Percentiles rank a stretch among this genome's conserved stretches.
Evolutionary conservation across 37 sponge, comb jelly and placozoan genomes (phyloP).

Genomic region (Eunapius fragilis): DNA sequence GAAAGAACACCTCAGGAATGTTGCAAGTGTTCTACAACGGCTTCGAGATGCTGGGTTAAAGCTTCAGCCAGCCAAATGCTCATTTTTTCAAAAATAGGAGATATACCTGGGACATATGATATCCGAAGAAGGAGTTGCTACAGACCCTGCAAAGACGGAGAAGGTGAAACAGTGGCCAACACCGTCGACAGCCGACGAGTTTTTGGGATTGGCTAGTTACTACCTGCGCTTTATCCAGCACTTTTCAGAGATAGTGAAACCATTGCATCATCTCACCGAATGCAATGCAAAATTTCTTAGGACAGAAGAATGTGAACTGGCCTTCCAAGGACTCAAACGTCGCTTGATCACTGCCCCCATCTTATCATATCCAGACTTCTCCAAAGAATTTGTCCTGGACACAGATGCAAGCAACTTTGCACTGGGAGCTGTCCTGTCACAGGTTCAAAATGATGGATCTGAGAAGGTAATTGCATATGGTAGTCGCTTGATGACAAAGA

Average conservation of each 20-base stretch:
- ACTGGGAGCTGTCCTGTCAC: too few species aligned
- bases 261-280: background rate
- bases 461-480: too few species aligned
- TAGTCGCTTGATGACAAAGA: too few species aligned
- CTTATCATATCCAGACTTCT: slow-evolving; percentile 29
- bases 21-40: background rate
- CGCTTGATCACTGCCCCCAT: slow-evolving; percentile 16
- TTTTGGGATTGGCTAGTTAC: slow-evolving; percentile 19
- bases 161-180: slow-evolving; percentile 1
- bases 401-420: too few species aligned
- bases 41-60: slow-evolving; percentile 33
- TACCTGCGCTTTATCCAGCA: slow-evolving; percentile 9
- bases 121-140: slow-evolving; percentile 21
- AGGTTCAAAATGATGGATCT: too few species aligned
- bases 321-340: slow-evolving; percentile 35
- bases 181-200: background rate
- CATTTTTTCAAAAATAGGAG: slow-evolving; percentile 1
- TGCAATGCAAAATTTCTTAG: slow-evolving; percentile 9
- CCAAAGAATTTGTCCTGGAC: too few species aligned
- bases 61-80: slow-evolving; percentile 33
- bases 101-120: slow-evolving; percentile 29
- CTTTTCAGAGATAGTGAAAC: slow-evolving; percentile 11
- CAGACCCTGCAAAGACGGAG: slow-evolving; percentile 26
- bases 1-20: slow-evolving; percentile 3
- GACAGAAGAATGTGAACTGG: slow-evolving; percentile 29